Base-by-base conservation (phyloP, 2,888 invertebrate species). In the Theretra japonica region DNA sequence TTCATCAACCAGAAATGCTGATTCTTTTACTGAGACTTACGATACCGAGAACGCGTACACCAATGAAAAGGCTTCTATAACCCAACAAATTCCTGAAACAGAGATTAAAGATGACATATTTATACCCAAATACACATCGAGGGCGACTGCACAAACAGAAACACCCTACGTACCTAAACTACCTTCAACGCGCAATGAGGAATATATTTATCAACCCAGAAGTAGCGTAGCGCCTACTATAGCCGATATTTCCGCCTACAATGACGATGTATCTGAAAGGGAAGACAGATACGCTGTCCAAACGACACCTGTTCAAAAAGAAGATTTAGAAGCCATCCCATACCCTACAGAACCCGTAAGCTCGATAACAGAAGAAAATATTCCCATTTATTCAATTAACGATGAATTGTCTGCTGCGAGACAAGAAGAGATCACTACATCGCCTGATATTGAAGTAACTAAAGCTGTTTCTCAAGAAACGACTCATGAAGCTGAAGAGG, bases 11-110 rank as follows among this genome's bases (percentile, higher is more conserved):
- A 88, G 82, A 75, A 75, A 80, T 25, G 73, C 82, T 62, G 88
- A 90, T 58, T 75, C 79, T 50, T 79, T 78, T 19, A 88, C 86
- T 41, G 88, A 86, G 72, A 77, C 81, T 33, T 86, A 86, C 50
- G 94, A 94, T 62, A 92, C 91, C 1, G 94, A 91, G 80, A 92
- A 93, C 74, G 93, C 94, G 25, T 92, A 93, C 73, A 91, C 91
- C 41, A 88, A 93, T 73, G 93, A 94, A 75, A 90, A 87, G 79
- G 80, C 83, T 1, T 86, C 91, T 48, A 82, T 92, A 73, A 90
- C 88, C 33, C 88, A 89, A 74, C 86, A 87, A 28, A 79, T 78
- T 72, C 71, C 79, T 23, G 85, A 86, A 71, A 74, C 80, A n/a
- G 84, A 88, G 33, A 77, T 83, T 21, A 87, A 81, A 56, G 88